These are phyloP conservation scores for Shinisaurus crocodilurus DNA, from an alignment of 2,113 vertebrate species.

Conservation along the genomic window DNA sequence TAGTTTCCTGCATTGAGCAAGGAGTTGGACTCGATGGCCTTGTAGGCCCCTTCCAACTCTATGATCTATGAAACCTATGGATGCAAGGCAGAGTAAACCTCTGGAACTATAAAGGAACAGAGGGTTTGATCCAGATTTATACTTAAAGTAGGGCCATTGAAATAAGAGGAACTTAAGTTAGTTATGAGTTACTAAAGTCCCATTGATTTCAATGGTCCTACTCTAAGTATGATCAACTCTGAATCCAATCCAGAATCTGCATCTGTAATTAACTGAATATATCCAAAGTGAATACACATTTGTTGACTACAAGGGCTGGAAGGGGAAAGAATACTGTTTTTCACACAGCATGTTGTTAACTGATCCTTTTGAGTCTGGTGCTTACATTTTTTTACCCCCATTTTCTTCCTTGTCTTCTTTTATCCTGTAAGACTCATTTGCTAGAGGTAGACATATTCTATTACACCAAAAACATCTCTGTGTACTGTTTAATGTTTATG, in stretches of 20 bases:
- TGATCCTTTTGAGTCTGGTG: slow-evolving; percentile 30
- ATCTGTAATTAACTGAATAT: not conserved
- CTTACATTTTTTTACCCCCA: slow-evolving; percentile 20
- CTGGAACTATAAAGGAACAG: too few relatives aligned
- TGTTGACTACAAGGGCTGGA: not conserved
- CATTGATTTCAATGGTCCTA: too few relatives aligned
- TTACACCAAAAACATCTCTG: slow-evolving; percentile 66
- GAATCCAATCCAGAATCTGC: not conserved
- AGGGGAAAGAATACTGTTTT: not conserved
- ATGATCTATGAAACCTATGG: too few relatives aligned
- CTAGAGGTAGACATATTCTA: slow-evolving; percentile 60
- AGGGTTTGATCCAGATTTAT: too few relatives aligned
- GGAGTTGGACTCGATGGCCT: too few relatives aligned
- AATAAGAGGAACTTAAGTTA: too few relatives aligned
- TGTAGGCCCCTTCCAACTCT: too few relatives aligned
- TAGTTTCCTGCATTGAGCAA: too few relatives aligned
- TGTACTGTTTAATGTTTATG: slow-evolving; percentile 61
- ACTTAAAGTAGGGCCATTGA: too few relatives aligned
- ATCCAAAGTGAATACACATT: slow-evolving; percentile 25
- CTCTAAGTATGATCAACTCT: too few relatives aligned
- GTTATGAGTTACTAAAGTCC: too few relatives aligned
- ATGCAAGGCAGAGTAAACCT: too few relatives aligned
- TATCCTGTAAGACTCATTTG: slow-evolving; percentile 50
- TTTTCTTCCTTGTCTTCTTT: slow-evolving; percentile 40
- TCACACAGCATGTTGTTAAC: slow-evolving; percentile 20